Percentiles rank a stretch among this genome's conserved stretches.
phyloP scores from a whole-genome alignment of 2,113 vertebrate genomes.

The Piprites chloris region DNA sequence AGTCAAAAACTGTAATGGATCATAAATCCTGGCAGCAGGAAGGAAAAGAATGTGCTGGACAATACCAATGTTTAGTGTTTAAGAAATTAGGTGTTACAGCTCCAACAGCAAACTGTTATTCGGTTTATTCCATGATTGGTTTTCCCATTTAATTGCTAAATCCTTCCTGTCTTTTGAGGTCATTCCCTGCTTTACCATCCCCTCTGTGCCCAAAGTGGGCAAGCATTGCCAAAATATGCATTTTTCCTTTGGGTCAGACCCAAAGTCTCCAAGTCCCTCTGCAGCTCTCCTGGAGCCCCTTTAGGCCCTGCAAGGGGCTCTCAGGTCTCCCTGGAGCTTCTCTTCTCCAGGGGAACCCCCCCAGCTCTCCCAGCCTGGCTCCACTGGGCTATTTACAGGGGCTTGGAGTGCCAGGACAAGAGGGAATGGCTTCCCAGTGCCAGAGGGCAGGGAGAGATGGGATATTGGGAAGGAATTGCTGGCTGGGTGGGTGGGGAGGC shows the following conservation, averaged over 20 bases:
- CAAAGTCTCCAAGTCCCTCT: no score
- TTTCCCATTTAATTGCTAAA: neutral
- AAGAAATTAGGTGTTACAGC: neutral
- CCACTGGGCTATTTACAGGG: no score
- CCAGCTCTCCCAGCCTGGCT: no score
- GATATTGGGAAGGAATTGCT: neutral
- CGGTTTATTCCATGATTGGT: neutral
- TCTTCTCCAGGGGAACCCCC: no score
- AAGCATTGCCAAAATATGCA: neutral
- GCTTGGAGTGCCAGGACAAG: neutral
- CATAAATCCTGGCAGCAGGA: neutral
- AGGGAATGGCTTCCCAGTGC: accelerated
- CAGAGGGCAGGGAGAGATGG: accelerated
- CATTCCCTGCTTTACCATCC: neutral
- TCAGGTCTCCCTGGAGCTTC: no score
- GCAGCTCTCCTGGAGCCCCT: no score
- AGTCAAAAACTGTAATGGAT: neutral
- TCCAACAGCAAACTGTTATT: neutral
- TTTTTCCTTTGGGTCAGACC: neutral
- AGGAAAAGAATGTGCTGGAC: neutral
- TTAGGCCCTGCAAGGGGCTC: no score
- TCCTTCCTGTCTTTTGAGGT: neutral
- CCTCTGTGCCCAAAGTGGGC: neutral
- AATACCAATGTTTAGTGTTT: neutral
- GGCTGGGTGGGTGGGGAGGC: neutral